phyloP scores from a whole-genome alignment of 2,113 vertebrate genomes.

The Charina bottae region DNA sequence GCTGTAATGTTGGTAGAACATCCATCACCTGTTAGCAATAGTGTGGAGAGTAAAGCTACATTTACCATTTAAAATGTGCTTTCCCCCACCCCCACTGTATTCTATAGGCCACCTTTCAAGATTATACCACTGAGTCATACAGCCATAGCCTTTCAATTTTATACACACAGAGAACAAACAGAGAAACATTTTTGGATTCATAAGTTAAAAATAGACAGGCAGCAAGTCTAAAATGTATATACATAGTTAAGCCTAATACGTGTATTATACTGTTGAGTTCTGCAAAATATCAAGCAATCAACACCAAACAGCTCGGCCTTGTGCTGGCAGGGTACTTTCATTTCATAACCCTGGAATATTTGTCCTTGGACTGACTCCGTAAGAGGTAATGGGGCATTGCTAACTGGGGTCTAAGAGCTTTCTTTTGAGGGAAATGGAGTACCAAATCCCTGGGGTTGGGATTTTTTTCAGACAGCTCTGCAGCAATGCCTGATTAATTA shows the following conservation, averaged over 20 bases:
- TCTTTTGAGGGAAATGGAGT: not conserved
- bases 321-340: fast-evolving
- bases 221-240: not conserved
- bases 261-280: not conserved
- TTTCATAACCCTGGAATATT: conserved; percentile 12
- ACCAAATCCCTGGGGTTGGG: not conserved
- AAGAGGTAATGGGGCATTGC: not conserved
- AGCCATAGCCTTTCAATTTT: not conserved
- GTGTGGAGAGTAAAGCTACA: not conserved
- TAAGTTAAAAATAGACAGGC: not conserved
- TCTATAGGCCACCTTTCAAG: not conserved
- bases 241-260: not conserved
- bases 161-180: not conserved
- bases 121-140: not conserved
- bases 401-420: not conserved
- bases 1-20: not conserved
- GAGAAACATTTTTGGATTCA: not conserved
- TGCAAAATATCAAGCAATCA: not conserved
- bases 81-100: not conserved
- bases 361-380: fast-evolving
- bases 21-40: not conserved
- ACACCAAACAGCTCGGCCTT: not conserved
- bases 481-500: conserved; percentile 22
- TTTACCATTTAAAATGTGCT: not conserved
- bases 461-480: not conserved